These are phyloP conservation scores for Augochlora pura DNA, from an alignment of 1,140 invertebrate species.

Conservation along the genomic window DNA sequence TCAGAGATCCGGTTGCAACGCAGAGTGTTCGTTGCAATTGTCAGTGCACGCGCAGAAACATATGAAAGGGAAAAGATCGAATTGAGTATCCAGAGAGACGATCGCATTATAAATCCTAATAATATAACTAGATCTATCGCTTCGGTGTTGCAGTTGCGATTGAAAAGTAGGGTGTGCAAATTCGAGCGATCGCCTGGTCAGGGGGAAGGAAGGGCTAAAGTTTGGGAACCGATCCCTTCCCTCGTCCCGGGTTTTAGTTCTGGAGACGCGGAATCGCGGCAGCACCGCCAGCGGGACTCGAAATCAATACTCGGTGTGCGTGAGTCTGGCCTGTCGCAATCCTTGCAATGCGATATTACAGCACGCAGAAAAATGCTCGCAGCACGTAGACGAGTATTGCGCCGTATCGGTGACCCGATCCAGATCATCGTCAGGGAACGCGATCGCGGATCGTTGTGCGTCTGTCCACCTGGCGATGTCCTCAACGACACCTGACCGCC, in stretches of 20 bases:
- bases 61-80: no score
- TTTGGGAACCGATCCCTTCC: constrained; percentile 4
- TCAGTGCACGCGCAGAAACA: no score
- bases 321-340: constrained; percentile 72
- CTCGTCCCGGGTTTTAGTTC: constrained; percentile 72
- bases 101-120: no score
- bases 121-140: no score
- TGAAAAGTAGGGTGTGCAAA: no score
- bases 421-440: constrained; percentile 40
- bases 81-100: no score
- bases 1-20: no score
- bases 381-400: constrained; percentile 38
- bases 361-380: constrained; percentile 52
- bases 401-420: constrained; percentile 48
- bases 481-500: no score
- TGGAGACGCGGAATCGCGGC: constrained; percentile 71
- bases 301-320: constrained; percentile 79
- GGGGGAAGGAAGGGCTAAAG: neutral
- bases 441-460: constrained; percentile 1
- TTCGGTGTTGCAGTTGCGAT: no score
- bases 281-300: constrained; percentile 72
- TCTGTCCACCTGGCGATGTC: neutral
- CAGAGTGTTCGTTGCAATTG: no score
- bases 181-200: no score
- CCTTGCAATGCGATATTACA: constrained; percentile 70